Base-by-base conservation (phyloP, 2,113 vertebrate genomes). In the human region DNA sequence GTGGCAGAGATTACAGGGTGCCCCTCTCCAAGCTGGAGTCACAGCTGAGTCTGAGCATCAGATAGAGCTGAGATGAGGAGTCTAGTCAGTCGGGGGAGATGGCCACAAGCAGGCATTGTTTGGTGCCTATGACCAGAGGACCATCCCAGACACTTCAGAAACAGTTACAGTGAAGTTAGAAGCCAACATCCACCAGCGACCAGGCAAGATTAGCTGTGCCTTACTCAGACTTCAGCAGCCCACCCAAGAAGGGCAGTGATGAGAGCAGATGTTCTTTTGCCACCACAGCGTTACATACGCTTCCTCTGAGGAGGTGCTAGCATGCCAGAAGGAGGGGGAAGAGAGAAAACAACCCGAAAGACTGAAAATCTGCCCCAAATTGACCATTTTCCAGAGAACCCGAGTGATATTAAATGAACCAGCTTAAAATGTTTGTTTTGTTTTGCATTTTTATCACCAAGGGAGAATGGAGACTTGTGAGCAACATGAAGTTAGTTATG, bases 381-480 rank as follows among this genome's bases (percentile, higher is more conserved):
- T n/a, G 83, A 55, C 73, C 32, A 6, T 78, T 87, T 70, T 35
- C 66, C 86, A 13, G 72, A 80, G 43, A 64, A 92, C 30, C 48
- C 10, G 27, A 94, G 22, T 83, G 32, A 32, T 6, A 38, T 20
- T 38, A 40, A 86, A 6, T 76, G 40, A 83, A 68, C 7, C 72
- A 66, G 35, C 6, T 68, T 68, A 35, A 40, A n/a, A 11, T 35
- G 61, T 84, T 70, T 68, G 8, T 48, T 94, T 78, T 22, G 4
- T 38, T 94, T 92, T 35, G 0, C 43, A 35, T 85, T 88, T 76
- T 95, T 45, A 50, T 48, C 59, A 76, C n/a, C 32, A 75, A 27
- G 3, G 78, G 45, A 20, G 73, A 92, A 85, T 55, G 52, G 93
- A 94, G 78, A 68, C 76, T 64, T 88, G 80, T 76, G 52, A 93